Conservation (phyloP, 2,888 invertebrate species). For the Rugalucina vietnamica region DNA sequence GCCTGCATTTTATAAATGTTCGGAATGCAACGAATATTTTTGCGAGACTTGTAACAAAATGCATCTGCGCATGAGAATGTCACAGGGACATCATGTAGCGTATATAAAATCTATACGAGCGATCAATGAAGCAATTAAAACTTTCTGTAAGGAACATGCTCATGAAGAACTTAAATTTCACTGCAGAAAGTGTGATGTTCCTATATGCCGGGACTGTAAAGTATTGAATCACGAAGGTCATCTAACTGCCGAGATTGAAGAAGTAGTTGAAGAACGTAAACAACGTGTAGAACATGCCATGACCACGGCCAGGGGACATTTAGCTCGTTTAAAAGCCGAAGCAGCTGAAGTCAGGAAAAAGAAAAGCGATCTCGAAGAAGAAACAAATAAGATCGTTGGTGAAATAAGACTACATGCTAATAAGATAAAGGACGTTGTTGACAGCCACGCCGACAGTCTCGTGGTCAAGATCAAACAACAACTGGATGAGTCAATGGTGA, state of each 20-base stretch:
- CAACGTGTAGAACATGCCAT: conserved; percentile 44
- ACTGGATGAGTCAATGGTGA: conserved; percentile 49
- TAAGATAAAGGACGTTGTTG: conserved; percentile 55
- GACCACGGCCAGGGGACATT: conserved; percentile 53
- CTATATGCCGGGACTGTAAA: conserved; percentile 61
- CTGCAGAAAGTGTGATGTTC: conserved; percentile 55
- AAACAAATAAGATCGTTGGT: conserved; percentile 43
- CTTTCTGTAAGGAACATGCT: conserved; percentile 51
- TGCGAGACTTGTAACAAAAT: conserved; percentile 59
- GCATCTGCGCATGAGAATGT: conserved; percentile 59
- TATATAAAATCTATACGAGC: conserved; percentile 42
- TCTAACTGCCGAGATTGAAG: conserved; percentile 44
- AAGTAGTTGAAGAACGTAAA: conserved; percentile 50
- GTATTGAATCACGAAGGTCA: conserved; percentile 58
- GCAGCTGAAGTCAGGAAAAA: conserved; percentile 51
- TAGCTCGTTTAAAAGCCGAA: conserved; percentile 57
- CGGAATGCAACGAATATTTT: conserved; percentile 61
- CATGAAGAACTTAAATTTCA: conserved; percentile 60
- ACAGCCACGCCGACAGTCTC: conserved; percentile 47
- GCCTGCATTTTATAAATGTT: conserved; percentile 61
- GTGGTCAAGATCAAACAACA: conserved; percentile 44
- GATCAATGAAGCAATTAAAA: conserved; percentile 49
- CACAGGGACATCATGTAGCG: conserved; percentile 49
- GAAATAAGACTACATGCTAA: conserved; percentile 51
- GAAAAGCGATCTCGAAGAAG: conserved; percentile 45